Percentiles rank a stretch among this genome's conserved stretches.
These are phyloP conservation scores for Gonocerus acuteangulatus DNA, from an alignment of 2,888 invertebrate species.

Conservation along the genomic window DNA sequence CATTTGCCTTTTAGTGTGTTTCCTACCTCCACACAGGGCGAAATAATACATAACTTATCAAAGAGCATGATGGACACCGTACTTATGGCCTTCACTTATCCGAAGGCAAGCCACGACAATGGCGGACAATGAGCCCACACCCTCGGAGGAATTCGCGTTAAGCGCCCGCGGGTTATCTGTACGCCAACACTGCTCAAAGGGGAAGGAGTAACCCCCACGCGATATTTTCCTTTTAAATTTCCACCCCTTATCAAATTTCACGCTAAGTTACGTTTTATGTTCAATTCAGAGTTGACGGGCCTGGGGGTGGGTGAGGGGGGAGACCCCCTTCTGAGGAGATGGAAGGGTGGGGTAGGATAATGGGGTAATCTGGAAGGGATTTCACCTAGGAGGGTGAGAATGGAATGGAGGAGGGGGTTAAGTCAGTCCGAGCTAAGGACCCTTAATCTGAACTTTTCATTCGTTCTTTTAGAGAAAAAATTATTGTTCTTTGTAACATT, in stretches of 20 bases:
- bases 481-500: too few relatives aligned
- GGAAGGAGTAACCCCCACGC: background rate
- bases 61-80: too few relatives aligned
- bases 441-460: background rate
- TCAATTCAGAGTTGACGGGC: slow-evolving; percentile 26
- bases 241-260: slow-evolving; percentile 33
- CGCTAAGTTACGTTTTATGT: slow-evolving; percentile 34
- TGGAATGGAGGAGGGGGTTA: slow-evolving; percentile 11
- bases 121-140: too few relatives aligned
- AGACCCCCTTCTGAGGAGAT: background rate
- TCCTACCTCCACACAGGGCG: too few relatives aligned
- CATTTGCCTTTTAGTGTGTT: too few relatives aligned
- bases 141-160: too few relatives aligned
- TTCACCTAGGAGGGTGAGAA: slow-evolving; percentile 4
- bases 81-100: too few relatives aligned
- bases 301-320: slow-evolving; percentile 25
- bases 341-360: slow-evolving; percentile 32
- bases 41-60: too few relatives aligned
- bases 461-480: background rate
- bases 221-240: slow-evolving; percentile 23
- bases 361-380: slow-evolving; percentile 33
- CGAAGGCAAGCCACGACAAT: too few relatives aligned
- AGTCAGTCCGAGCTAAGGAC: slow-evolving; percentile 1
- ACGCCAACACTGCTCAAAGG: background rate
- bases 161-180: slow-evolving; percentile 2